Evolutionary conservation across 2,797 vertebrate species (phyloP), one percentile per base, ranked within the genome.

Genomic region (Xerus rutilus): DNA sequence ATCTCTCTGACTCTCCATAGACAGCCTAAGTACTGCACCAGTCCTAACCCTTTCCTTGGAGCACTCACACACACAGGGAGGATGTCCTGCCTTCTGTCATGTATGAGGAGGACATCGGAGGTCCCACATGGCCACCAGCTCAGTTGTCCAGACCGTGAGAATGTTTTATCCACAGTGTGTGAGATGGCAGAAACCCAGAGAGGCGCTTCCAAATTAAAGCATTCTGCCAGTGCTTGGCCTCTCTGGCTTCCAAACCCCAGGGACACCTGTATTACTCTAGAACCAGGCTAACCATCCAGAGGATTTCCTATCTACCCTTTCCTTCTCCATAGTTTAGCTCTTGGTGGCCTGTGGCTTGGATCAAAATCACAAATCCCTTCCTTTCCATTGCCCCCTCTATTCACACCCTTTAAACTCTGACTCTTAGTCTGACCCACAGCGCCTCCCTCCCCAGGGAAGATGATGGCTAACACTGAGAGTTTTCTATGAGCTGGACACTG

Each of bases 31-130:
- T 39, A 25, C 70, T 39, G 4, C 35, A 11, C n/a, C 13, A 0
- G 2, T 76, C 39, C 86, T 39, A 14, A 76, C 47, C 35, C 43
- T 30, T 54, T 35, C 35, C 86, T 45, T 5, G 14, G 0, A 7
- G 20, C 59, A 74, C 32, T 25, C 11, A 0, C 12, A 0, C 2
- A 25, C 28, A 20, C 23, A 2, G 52, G 0, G 52, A 65, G 30
- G 28, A 20, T 3, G 69, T 54, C 62, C 47, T 8, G 39, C 91
- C 74, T 64, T 64, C 83, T 28, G 15, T 62, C 39, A 11, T 12
- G 32, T 18, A 0, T 14, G 21, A 9, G 32, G 25, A 76, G 54
- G n/a, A 30, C 32, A 21, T 14, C 13, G 23, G 93, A 35, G 32
- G 39, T 32, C 88, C 69, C 49, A 5, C 49, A 43, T 23, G 83